Conservation (phyloP, 2,888 invertebrate species). For the Erebia palarica region DNA sequence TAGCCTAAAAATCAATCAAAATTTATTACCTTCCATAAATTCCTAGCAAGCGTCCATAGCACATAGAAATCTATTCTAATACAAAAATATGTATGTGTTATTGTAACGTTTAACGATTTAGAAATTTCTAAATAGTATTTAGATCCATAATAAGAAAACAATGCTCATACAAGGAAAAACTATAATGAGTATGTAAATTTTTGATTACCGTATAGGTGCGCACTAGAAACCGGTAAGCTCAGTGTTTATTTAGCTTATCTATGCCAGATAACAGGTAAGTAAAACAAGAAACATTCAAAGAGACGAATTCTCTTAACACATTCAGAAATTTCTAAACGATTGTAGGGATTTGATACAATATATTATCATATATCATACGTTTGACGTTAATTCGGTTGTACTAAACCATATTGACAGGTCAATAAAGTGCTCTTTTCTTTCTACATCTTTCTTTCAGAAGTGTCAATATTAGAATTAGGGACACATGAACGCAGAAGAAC, state of each 20-base stretch:
- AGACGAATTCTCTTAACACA: neutral
- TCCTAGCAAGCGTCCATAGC: constrained; percentile 36
- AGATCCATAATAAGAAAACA: neutral
- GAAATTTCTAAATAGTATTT: constrained; percentile 1
- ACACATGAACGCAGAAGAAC: no score
- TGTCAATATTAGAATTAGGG: no score
- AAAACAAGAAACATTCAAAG: neutral
- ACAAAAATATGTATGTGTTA: constrained; percentile 29
- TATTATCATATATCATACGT: neutral
- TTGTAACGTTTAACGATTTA: constrained; percentile 7
- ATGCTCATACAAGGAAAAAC: no score
- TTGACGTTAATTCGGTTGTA: no score
- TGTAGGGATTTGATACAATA: neutral
- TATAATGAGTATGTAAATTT: no score
- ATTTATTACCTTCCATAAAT: constrained; percentile 6
- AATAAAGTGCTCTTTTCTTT: no score
- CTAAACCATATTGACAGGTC: no score
- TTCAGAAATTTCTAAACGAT: constrained; percentile 8
- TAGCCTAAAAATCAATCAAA: constrained; percentile 20
- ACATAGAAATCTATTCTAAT: constrained; percentile 35
- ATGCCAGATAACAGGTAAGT: no score
- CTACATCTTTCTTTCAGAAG: no score
- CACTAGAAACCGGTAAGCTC: no score
- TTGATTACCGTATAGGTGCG: no score
- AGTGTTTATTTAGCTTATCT: no score